Conservation (phyloP, 2,113 vertebrate species). For the Erythrolamprus reginae region DNA sequence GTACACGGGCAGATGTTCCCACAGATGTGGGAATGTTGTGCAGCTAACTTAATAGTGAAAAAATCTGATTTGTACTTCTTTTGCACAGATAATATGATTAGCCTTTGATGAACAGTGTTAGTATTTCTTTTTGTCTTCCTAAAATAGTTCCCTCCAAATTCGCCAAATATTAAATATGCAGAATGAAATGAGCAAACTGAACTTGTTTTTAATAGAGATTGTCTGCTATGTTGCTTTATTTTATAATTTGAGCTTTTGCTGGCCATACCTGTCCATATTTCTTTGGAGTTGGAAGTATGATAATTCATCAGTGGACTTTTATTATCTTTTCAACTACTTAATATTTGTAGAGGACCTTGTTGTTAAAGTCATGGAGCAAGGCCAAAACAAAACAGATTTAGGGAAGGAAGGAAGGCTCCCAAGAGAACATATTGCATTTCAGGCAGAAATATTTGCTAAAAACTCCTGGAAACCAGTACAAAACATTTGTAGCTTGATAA, state of each 20-base stretch:
- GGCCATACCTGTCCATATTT: neutral
- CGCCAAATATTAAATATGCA: neutral
- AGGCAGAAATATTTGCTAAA: neutral
- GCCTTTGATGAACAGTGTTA: neutral
- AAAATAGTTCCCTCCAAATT: neutral
- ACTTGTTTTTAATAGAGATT: neutral
- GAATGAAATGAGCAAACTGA: neutral
- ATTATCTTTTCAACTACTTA: neutral
- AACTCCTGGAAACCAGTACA: rapidly evolving
- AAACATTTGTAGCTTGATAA: neutral
- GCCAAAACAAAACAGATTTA: neutral
- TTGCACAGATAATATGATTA: neutral
- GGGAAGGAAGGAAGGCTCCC: neutral
- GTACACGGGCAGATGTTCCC: neutral
- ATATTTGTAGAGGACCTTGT: neutral
- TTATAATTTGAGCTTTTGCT: neutral
- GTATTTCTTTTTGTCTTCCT: neutral
- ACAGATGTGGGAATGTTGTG: neutral
- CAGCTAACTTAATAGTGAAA: neutral
- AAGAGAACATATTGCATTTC: neutral
- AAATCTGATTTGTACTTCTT: neutral
- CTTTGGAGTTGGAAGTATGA: neutral
- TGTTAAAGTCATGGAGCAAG: neutral
- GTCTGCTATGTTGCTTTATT: neutral
- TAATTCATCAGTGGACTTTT: neutral